Base-by-base conservation (phyloP, 2,113 vertebrate genomes). In the Lepidothrix coronata region DNA sequence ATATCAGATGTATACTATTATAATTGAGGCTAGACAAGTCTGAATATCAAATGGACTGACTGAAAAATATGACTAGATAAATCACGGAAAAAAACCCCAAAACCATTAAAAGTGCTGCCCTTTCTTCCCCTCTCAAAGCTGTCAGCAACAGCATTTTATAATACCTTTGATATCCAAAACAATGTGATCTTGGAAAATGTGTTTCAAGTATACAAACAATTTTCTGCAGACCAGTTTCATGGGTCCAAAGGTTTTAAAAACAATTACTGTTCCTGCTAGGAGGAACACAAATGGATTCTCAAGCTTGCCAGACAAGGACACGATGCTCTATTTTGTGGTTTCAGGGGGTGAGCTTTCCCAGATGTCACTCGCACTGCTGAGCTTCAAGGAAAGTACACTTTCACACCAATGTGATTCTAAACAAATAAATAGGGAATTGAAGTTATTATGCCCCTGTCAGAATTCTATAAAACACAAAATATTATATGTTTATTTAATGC, bases 231-330 rank as follows among this genome's bases (percentile, higher is more conserved):
- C 35, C 57, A 78, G 86, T 89, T 87, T 89, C 89, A 77, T 22
- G 54, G 70, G 93, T 95, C 48, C 84, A 94, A 92, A 95, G 95
- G 94, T 97, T 95, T 95, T 78, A 87, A 94, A 87, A 97, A 92
- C 91, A 91, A 97, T 97, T 95, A 89, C 73, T 85, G 44, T 87
- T 73, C 70, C 82, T 33, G 14, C 61, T 68, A 89, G 61, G 31
- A 91, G 73, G 44, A 89, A 87, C 43, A 91, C 27, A 95, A 95
- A 94, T 85, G 70, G 77, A 89, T 95, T 89, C 87, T 89, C 66
- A 78, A 65, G 87, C 84, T 75, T 94, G 70, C 80, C 76, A 95
- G 84, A 75, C 65, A 87, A 82, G 76, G 76, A 91, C 91, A 91
- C 0, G 24, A 85, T 81, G 77, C 86, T 95, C 75, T 93, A 55